Percentiles rank a stretch among this genome's conserved stretches.
Evolutionary conservation across 2,888 invertebrate genomes (phyloP).

Genomic region (Oegoconia quadripuncta): DNA sequence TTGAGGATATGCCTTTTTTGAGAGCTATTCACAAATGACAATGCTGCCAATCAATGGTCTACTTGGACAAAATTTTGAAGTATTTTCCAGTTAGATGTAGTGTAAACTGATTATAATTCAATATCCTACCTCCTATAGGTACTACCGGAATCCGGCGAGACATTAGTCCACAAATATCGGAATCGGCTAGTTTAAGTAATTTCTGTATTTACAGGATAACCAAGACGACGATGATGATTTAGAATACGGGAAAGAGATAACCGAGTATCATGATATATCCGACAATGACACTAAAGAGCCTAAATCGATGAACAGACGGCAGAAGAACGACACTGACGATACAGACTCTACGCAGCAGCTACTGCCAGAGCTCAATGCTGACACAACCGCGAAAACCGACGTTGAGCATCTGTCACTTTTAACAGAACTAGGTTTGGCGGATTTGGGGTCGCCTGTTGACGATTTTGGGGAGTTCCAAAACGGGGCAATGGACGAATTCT

Average conservation of each 20-base stretch:
- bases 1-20: no score
- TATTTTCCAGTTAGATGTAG: no score
- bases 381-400: conserved; percentile 34
- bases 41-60: no score
- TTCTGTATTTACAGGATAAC: conserved; percentile 53
- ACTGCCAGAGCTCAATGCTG: conserved; percentile 43
- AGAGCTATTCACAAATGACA: no score
- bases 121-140: no score
- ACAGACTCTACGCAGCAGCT: conserved; percentile 57
- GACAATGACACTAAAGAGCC: conserved; percentile 60
- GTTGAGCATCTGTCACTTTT: conserved; percentile 64
- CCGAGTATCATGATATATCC: conserved; percentile 66
- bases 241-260: conserved; percentile 67
- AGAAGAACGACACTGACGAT: conserved; percentile 55
- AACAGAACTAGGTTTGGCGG: conserved; percentile 78
- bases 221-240: conserved; percentile 79
- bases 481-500: conserved; percentile 50
- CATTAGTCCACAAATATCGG: no score
- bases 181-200: no score
- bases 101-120: no score
- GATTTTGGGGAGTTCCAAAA: conserved; percentile 72
- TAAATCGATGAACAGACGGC: conserved; percentile 54
- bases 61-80: no score
- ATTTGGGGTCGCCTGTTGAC: conserved; percentile 48
- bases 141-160: no score